Base-by-base conservation (phyloP, 1,140 invertebrate species). In the Chironomus striatipennis region DNA sequence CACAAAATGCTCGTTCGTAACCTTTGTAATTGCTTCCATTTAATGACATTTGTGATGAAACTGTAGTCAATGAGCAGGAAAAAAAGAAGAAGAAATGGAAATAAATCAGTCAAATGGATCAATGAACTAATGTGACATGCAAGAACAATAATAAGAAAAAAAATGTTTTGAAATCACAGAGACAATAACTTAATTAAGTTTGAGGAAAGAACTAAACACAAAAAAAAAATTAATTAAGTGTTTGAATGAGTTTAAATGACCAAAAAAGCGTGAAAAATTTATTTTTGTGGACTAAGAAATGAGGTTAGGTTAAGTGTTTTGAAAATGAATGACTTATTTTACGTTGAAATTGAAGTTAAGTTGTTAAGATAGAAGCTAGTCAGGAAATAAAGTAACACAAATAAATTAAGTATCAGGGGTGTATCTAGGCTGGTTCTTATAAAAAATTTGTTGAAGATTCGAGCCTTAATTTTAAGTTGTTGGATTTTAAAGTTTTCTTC, bases 1-100 rank as follows among this genome's bases (percentile, higher is more conserved):
- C 88, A 83, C 96, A 98, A 84, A 98, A 98, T 3, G 95, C 93
- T 78, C 96, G 84, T 77, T 97, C 94, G 81, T 93, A 90, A 7
- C 95, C 94, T 81, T 94, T 91, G 83, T 91, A 95, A 73, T 88
- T 86, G 70, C 87, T 90, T 77, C 88, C 90, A 47, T 87, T 88
- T 75, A 95, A 79, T 15, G 89, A 89, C 96, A 98, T 98, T 77
- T 91, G 86, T 74, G 93, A 90, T 20, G 94, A 93, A 80, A 96
- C 90, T 95, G 86, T 74, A 83, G 12, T 4, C 42, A 73, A 73
- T 34, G 5, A n/a, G 17, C 12, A 8, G 17, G 76, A 77, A 76
- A 76, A 47, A 75, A 67, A 78, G 74, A 76, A 73, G 15, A n/a
- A 12, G 12, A 47, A 47, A 15, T 47, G 74, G 2, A 74, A 67